Base-by-base conservation (phyloP, 2,113 vertebrate species). In the Micromys minutus region DNA sequence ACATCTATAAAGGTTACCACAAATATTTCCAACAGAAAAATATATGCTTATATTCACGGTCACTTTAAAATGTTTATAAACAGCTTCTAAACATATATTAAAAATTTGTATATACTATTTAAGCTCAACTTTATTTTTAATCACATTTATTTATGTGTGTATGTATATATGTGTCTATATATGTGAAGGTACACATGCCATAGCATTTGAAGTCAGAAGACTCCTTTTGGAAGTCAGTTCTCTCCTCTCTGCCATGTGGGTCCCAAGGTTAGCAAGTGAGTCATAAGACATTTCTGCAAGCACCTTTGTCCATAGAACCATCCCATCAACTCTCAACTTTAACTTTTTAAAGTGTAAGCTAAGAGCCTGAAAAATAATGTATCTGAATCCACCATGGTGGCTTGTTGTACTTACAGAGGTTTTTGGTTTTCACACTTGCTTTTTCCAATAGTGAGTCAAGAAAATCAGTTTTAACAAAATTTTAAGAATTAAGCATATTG, bases 381-480 rank as follows among this genome's bases (percentile, higher is more conserved):
- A 67, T 36, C 50, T 75, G n/a, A 83, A 87, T 26, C 24, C 31
- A 63, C 79, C 75, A 45, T 83, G 22, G 71, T 29, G 15, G 7
- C n/a, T 50, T 36, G 29, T 92, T 5, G 7, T 39, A 90, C 57
- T 42, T 85, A 0, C 2, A 79, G n/a, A n/a, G 61, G 24, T 31
- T 89, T 87, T 79, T 22, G 88, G 50, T 95, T 65, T 87, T 52
- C 36, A 47, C 42, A 26, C n/a, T 92, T 83, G 9, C 72, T 93
- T 26, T 93, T 91, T 95, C 81, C 17, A 69, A 79, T 57, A 89
- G 50, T 74, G n/a, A 96, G 22, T 15, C 45, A 93, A 94, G 36
- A 92, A 95, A 90, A 87, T 31, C 77, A 77, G 10, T 86, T 52
- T 61, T 65, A 47, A 72, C 85, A 93, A 55, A 94, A 77, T 69